Evolutionary conservation across 1,140 invertebrate species (phyloP).

Genomic region (Contarinia nasturtii): DNA sequence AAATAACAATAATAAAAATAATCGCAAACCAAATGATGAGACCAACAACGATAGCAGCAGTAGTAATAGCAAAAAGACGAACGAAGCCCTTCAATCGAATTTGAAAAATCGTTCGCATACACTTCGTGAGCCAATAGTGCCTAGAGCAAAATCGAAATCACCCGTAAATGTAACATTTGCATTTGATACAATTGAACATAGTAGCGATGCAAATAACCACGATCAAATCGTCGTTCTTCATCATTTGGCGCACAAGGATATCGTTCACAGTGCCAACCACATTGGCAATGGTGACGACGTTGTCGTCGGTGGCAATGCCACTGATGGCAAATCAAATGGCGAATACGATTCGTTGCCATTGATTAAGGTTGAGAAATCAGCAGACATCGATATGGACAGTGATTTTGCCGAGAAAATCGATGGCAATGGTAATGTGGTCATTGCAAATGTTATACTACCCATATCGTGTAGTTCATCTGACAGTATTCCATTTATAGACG

Average conservation of each 20-base stretch:
- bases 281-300: background rate
- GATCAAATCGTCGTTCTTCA: too few relatives aligned
- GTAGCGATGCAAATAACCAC: too few relatives aligned
- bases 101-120: background rate
- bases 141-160: background rate
- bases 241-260: too few relatives aligned
- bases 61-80: background rate
- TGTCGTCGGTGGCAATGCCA: background rate
- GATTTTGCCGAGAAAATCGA: background rate
- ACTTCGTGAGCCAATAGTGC: background rate
- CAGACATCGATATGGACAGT: background rate
- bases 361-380: background rate
- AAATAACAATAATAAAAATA: too few relatives aligned
- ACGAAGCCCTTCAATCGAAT: background rate
- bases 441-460: background rate
- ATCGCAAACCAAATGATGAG: background rate
- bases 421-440: background rate
- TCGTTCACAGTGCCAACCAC: background rate
- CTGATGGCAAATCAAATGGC: background rate
- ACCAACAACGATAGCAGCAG: background rate
- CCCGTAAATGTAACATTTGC: background rate
- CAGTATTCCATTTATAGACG: constrained; percentile 1
- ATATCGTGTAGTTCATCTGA: background rate
- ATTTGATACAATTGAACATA: background rate
- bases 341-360: background rate